Conservation (phyloP, 2,888 invertebrate genomes). For the Diaperis boleti region DNA sequence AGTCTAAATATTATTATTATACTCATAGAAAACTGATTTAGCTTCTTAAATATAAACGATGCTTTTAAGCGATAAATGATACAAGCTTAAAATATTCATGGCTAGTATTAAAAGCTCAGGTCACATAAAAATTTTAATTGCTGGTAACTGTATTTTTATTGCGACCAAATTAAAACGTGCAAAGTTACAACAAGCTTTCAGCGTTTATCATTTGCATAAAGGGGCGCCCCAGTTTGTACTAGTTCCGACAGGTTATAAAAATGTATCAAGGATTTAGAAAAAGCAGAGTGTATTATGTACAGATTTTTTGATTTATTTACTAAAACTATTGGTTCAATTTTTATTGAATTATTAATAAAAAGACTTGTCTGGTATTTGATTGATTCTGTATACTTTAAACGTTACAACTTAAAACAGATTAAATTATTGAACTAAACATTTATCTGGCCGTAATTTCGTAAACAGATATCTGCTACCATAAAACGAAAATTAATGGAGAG, state of each 20-base stretch:
- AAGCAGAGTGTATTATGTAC: too few species aligned
- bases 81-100: background rate
- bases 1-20: background rate
- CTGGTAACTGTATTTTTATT: background rate
- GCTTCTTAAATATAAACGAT: background rate
- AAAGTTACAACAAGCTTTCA: too few species aligned
- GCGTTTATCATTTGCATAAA: too few species aligned
- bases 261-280: too few species aligned
- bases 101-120: background rate
- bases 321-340: too few species aligned
- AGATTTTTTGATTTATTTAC: too few species aligned
- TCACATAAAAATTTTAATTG: background rate
- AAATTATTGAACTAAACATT: background rate
- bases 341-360: too few species aligned
- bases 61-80: background rate
- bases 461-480: background rate
- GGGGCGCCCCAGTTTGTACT: too few species aligned
- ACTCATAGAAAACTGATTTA: background rate
- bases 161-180: background rate
- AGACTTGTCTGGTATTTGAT: background rate
- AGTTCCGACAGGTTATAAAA: too few species aligned
- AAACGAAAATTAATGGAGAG: background rate
- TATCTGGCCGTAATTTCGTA: background rate
- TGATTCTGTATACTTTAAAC: background rate
- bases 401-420: background rate